These are phyloP conservation scores for Cyphomyrmex costatus DNA, from an alignment of 1,140 invertebrate species.

Conservation along the genomic window DNA sequence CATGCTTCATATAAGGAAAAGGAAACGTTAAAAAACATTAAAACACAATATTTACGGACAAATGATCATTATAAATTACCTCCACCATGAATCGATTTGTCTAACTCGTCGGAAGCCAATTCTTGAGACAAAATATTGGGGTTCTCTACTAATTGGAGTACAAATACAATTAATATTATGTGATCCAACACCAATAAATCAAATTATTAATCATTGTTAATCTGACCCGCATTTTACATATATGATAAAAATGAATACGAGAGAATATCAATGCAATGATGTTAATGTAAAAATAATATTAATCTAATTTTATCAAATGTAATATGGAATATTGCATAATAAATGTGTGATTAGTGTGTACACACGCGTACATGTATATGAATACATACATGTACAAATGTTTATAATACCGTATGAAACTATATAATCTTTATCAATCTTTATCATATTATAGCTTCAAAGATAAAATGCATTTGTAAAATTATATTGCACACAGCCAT, in stretches of 20 bases:
- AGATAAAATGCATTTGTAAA: constrained; percentile 1
- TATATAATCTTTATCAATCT: background rate
- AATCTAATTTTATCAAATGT: constrained; percentile 21
- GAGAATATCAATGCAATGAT: constrained; percentile 22
- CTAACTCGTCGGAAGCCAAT: constrained; percentile 85
- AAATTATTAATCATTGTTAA: background rate
- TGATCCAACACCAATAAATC: constrained; percentile 7
- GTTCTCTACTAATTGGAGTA: constrained; percentile 87
- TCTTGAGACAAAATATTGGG: constrained; percentile 88
- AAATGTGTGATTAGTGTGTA: background rate
- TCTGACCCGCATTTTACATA: constrained; percentile 39
- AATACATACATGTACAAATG: background rate
- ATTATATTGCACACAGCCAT: constrained; percentile 72
- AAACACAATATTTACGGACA: constrained; percentile 8
- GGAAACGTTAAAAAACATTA: constrained; percentile 33
- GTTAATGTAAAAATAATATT: background rate
- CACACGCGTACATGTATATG: background rate
- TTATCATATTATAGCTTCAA: background rate
- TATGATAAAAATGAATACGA: constrained; percentile 14
- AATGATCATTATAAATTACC: constrained; percentile 78
- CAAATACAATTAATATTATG: constrained; percentile 69
- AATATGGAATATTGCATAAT: background rate
- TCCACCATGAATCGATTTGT: constrained; percentile 80
- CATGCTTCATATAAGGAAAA: constrained; percentile 62
- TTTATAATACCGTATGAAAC: constrained; percentile 3